These are phyloP conservation scores for Xiphophorus maculatus DNA, from an alignment of 2,113 vertebrate genomes.

Conservation along the genomic window DNA sequence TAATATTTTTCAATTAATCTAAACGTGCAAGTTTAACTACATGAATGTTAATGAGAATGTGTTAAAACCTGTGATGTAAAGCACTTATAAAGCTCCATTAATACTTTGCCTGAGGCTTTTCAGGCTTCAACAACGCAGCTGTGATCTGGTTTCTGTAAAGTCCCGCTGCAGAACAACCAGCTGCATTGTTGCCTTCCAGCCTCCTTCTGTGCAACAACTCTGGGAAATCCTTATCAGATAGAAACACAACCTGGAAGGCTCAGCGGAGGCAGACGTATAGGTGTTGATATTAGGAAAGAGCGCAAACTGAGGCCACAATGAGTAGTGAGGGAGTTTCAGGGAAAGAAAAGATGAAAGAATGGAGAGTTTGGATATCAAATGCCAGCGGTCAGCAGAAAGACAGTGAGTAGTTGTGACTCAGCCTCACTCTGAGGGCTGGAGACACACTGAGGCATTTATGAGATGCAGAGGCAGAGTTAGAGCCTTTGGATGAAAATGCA, in stretches of 20 bases:
- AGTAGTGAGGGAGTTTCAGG: neutral
- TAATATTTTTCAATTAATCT: neutral
- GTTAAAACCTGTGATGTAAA: slow-evolving; percentile 18
- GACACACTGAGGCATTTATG: slow-evolving; percentile 38
- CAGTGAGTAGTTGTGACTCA: slow-evolving; percentile 69
- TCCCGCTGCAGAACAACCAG: slow-evolving; percentile 49
- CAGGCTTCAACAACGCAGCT: slow-evolving; percentile 36
- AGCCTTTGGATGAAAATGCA: slow-evolving; percentile 7
- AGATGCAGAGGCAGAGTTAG: neutral
- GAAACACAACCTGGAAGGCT: neutral
- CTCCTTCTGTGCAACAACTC: slow-evolving; percentile 19
- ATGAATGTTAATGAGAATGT: neutral
- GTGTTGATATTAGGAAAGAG: slow-evolving; percentile 24
- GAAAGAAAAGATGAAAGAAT: slow-evolving; percentile 21
- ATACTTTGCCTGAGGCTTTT: slow-evolving; percentile 30
- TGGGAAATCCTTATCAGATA: slow-evolving; percentile 26
- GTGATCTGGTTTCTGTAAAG: slow-evolving; percentile 32
- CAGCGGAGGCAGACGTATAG: neutral
- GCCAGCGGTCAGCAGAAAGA: slow-evolving; percentile 59
- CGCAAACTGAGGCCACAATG: neutral
- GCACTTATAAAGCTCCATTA: slow-evolving; percentile 27
- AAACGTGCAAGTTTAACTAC: neutral
- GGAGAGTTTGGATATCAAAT: slow-evolving; percentile 25
- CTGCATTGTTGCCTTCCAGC: slow-evolving; percentile 47
- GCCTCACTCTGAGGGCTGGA: slow-evolving; percentile 27